phyloP scores from a whole-genome alignment of 2,113 vertebrate species.

The Motacilla alba region DNA sequence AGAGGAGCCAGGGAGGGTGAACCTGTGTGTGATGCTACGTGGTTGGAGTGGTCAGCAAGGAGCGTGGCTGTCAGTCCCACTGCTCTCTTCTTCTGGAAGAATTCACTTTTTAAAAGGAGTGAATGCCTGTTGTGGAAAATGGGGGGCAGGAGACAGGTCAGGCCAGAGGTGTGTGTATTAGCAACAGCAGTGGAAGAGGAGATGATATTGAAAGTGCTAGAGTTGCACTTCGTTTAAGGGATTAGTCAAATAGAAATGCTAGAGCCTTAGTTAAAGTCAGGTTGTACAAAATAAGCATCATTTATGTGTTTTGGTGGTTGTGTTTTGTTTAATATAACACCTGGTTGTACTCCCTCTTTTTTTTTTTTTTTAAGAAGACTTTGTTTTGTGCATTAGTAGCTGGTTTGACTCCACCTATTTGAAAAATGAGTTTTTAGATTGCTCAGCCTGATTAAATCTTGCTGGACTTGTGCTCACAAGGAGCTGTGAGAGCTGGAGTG shows the following conservation, averaged over 20 bases:
- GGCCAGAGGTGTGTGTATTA: not conserved
- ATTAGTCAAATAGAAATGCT: not conserved
- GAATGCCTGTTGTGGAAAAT: not conserved
- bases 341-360: not conserved
- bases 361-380: not conserved
- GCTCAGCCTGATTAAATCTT: not conserved
- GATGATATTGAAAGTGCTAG: not conserved
- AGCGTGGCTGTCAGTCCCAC: fast-evolving
- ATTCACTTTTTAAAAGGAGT: not conserved
- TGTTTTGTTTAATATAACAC: not conserved
- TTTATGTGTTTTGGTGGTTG: fast-evolving
- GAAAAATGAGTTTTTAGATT: not conserved
- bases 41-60: not conserved
- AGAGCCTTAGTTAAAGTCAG: not conserved
- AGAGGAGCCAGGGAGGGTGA: not conserved
- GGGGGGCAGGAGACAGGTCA: not conserved
- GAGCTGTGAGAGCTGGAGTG: not conserved
- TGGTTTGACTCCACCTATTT: not conserved
- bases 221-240: not conserved
- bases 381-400: not conserved
- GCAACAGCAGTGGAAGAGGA: not conserved
- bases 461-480: not conserved
- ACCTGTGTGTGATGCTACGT: fast-evolving
- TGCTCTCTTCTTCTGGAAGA: not conserved
- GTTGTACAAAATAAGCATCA: not conserved